Evolutionary conservation across 2,113 vertebrate species (phyloP).

Genomic region (Chlamydotis undulata): DNA sequence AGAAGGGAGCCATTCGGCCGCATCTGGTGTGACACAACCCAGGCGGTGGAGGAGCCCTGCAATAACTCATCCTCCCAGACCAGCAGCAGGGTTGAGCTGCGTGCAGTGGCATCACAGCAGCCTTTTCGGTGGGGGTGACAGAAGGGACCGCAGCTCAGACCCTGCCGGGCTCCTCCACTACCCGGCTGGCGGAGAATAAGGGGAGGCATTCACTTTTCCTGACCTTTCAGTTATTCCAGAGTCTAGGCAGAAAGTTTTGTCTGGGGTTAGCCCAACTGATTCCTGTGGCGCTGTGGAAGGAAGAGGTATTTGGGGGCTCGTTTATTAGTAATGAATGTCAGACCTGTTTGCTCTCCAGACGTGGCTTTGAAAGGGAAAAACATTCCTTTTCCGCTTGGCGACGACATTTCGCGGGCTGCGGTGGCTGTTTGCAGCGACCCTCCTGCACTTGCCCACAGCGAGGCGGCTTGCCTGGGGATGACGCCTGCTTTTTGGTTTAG

Average conservation of each 20-base stretch:
- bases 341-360: neutral
- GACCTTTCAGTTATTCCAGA: neutral
- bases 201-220: neutral
- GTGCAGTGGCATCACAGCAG: neutral
- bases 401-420: neutral
- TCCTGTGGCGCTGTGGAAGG: accelerated
- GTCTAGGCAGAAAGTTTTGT: neutral
- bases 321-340: neutral
- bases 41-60: neutral
- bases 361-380: neutral
- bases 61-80: neutral
- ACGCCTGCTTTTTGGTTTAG: neutral
- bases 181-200: neutral
- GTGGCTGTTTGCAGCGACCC: neutral
- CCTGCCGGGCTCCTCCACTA: neutral
- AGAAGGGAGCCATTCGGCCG: neutral
- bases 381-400: accelerated
- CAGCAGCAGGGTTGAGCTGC: neutral
- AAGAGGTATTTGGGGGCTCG: neutral
- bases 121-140: accelerated
- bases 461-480: neutral
- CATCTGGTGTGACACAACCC: neutral
- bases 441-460: accelerated
- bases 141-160: neutral
- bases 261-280: neutral